Evolutionary conservation across 2,113 vertebrate genomes (phyloP).

Genomic region (crab-eating macaque (Macaca fascicularis)): T2T-MFA8v1.1 NC_088375.1:168315001-168315500

Average conservation of each 20-base stretch:
- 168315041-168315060: background rate
- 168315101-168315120: background rate
- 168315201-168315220: background rate
- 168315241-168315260: background rate
- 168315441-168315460: slow-evolving; percentile 2
- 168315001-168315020: slow-evolving; percentile 4
- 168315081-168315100: background rate
- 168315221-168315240: background rate
- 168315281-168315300: background rate
- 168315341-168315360: background rate
- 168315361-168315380: slow-evolving; percentile 12
- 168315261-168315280: background rate
- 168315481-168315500: background rate
- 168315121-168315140: background rate
- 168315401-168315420: background rate
- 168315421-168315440: background rate
- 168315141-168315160: background rate
- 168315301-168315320: background rate
- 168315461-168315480: slow-evolving; percentile 34
- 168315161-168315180: background rate
- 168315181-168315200: background rate
- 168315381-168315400: slow-evolving; percentile 25
- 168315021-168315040: background rate
- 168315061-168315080: slow-evolving; percentile 38
- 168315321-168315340: background rate